Base-by-base conservation (phyloP, 1,140 invertebrate genomes). In the Heliothis subflexa region DNA sequence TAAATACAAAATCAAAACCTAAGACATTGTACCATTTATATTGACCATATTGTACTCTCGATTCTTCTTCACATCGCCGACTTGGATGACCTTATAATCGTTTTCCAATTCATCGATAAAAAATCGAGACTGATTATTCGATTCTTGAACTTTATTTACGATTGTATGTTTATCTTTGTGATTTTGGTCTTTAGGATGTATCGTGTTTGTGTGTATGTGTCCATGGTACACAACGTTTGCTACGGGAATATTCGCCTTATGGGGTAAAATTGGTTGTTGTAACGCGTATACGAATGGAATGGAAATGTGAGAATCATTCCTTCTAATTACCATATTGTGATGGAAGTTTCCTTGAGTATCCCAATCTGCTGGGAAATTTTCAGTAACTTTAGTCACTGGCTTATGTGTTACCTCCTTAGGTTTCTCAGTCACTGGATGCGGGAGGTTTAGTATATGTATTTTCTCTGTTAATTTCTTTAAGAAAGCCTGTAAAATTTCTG, bases 101-200 rank as follows among this genome's bases (percentile, higher is more conserved):
- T 83, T 83, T 75, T 85, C 82, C 16, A 87, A 28, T 49, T 84
- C 83, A 64, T 89, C 87, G 13, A 88, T 86, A 33, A 89, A 89
- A 62, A 87, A 89, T 74, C 54, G 83, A 0, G 72, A 81, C 47
- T 79, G 73, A 62, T 83, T 83, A 11, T 50, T 50, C 10, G 57
- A 5, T 0, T n/a, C 45, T 13, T 11, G 47, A 40, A 71, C 10
- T 45, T 62, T 76, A 0, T 75, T 72, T 16, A 21, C 3, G 25
- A 5, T 81, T 73, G 45, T 74, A 80, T 12, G 72, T 79, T 45
- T 70, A n/a, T 21, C n/a, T 54, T 55, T 45, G 21, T 74, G 55
- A 1, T 18, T 47, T n/a, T 16, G 12, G 62, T 54, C 50, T 66
- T 40, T 78, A 21, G 3, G 13, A 11, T 62, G 54, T 16, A 82